A percentile compares a stretch with the other conserved stretches of the same genome.
Conservation (phyloP, 2,797 vertebrate genomes). For the Cichlasoma orientale region DNA sequence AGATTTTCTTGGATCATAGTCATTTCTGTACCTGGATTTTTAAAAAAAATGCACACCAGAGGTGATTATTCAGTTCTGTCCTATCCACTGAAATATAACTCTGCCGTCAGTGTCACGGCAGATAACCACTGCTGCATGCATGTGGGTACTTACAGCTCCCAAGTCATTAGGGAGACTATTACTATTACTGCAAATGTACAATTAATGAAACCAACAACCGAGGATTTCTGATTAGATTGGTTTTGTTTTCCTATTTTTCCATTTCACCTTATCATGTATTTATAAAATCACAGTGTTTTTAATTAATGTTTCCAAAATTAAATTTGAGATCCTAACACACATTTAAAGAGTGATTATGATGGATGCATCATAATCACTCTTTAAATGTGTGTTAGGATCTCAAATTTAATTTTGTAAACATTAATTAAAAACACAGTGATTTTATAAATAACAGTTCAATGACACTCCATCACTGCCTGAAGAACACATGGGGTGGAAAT, state of each 20-base stretch:
- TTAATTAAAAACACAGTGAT: background rate
- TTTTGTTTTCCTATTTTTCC: background rate
- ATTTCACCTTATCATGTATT: background rate
- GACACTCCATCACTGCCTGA: slow-evolving; percentile 1
- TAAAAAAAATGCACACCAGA: background rate
- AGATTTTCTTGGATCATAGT: background rate
- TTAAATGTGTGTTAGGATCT: background rate
- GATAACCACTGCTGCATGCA: background rate
- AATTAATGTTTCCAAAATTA: fast-evolving
- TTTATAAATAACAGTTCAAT: background rate
- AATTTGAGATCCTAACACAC: background rate
- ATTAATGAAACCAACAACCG: background rate
- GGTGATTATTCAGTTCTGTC: background rate
- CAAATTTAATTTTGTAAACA: background rate
- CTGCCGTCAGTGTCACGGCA: background rate
- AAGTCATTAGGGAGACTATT: background rate
- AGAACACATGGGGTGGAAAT: background rate
- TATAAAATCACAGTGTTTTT: background rate
- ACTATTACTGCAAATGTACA: background rate
- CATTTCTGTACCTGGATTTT: background rate
- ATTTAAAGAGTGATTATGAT: background rate
- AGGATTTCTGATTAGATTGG: background rate
- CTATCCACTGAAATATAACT: background rate
- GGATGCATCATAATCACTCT: background rate
- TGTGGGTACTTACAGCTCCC: background rate